These are phyloP conservation scores for Tautogolabrus adspersus DNA, from an alignment of 2,113 vertebrate genomes.

Conservation along the genomic window DNA sequence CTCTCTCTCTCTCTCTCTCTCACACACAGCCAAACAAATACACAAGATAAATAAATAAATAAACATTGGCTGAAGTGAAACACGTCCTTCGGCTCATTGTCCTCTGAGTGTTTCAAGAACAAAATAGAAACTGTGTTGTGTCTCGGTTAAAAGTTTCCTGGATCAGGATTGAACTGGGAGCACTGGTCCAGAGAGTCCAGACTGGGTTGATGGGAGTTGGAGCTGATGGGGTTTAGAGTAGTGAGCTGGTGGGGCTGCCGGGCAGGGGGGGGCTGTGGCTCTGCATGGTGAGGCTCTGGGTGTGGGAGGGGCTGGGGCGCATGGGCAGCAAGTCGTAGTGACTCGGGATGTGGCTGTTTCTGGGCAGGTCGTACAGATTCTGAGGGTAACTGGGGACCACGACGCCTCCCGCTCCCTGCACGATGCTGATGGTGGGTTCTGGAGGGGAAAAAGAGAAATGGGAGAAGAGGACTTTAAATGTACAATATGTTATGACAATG, in stretches of 20 bases:
- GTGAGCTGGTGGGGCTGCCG: constrained; percentile 84
- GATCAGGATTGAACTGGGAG: not conserved
- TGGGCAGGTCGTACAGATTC: constrained; percentile 91
- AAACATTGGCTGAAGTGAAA: too few species aligned
- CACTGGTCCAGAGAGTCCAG: constrained; percentile 7
- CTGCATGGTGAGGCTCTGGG: constrained; percentile 69
- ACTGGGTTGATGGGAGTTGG: not conserved
- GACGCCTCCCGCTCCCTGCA: constrained; percentile 80
- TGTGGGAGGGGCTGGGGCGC: constrained; percentile 87
- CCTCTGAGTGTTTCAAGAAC: too few species aligned
- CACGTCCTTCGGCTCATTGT: too few species aligned
- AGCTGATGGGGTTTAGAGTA: constrained; percentile 57
- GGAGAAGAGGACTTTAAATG: not conserved
- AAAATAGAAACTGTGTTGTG: not conserved
- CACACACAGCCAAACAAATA: not conserved
- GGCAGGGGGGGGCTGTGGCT: constrained; percentile 79
- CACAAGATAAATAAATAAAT: too few species aligned
- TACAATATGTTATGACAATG: too few species aligned
- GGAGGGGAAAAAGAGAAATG: constrained; percentile 32
- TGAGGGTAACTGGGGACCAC: constrained; percentile 86
- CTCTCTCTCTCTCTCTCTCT: too few species aligned
- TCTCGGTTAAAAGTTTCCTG: constrained; percentile 23
- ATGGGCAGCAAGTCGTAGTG: constrained; percentile 94
- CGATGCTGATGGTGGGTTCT: constrained; percentile 91
- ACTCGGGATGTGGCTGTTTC: constrained; percentile 93